phyloP scores from a whole-genome alignment of 2,888 invertebrate species.

The Mesochorus sp. region DNA sequence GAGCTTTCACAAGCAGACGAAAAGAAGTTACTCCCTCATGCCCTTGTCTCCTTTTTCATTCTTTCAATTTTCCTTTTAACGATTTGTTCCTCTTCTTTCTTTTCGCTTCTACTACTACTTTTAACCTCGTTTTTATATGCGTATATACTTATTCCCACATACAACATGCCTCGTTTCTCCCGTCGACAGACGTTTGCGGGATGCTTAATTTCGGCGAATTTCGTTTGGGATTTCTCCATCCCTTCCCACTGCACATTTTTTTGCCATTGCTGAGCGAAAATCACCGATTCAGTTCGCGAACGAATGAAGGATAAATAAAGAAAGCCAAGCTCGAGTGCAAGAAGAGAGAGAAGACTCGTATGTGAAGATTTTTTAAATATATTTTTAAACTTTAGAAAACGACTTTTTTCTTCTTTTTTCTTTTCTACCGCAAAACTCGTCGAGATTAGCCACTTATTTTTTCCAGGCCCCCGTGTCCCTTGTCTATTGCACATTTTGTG shows the following conservation, averaged over 20 bases:
- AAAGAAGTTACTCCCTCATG: constrained; percentile 17
- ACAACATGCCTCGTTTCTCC: not conserved
- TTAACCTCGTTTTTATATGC: no score
- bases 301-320: not conserved
- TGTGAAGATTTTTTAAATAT: constrained; percentile 26
- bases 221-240: constrained; percentile 5
- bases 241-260: not conserved
- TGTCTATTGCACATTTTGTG: not conserved
- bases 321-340: not conserved
- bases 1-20: constrained; percentile 24
- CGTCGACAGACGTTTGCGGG: constrained; percentile 4
- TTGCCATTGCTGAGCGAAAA: not conserved
- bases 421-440: not conserved
- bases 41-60: not conserved
- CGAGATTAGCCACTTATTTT: not conserved
- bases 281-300: not conserved
- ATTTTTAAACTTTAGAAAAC: constrained; percentile 38
- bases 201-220: constrained; percentile 20
- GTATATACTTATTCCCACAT: no score
- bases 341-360: constrained; percentile 3
- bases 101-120: not conserved
- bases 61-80: not conserved
- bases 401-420: not conserved
- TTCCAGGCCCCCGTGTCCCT: not conserved
- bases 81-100: not conserved